Base-by-base conservation (phyloP, 2,888 invertebrate genomes). In the Cryptocheilus praepositus region DNA sequence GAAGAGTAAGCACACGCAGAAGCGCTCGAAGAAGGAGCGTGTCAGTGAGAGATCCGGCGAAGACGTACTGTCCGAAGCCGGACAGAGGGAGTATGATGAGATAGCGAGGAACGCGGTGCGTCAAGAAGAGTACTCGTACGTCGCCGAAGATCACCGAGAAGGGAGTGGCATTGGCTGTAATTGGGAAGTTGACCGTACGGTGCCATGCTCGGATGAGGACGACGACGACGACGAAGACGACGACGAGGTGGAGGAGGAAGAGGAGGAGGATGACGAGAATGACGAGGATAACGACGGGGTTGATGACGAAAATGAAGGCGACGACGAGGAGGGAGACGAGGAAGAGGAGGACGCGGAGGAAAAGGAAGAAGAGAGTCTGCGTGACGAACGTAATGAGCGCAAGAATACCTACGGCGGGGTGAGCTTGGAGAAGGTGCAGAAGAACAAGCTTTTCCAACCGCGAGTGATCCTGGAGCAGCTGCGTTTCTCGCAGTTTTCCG, bases 401-500 rank as follows among this genome's bases (percentile, higher is more conserved):
- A 36, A 44, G 2, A 61, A 61, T 3, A 54, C 58, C 71, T 59
- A 58, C 56, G 69, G 36, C 28, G 66, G 69, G 54, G 70, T n/a
- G 36, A 66, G 84, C 56, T 74, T 87, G 43, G 82, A 86, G 63
- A 81, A 73, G 53, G 70, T 83, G 56, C 80, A 81, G 58, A 84
- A 82, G 44, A 77, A 86, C 76, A 83, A 82, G 67, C 70, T 83
- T 60, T 79, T 88, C n/a, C 88, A 88, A 53, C 88, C 88, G 0
- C 77, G 88, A 60, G 88, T 88, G 0, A 82, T 88, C n/a, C 66
- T 88, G 21, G 88, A 87, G 61, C 87, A 85, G 66, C 67, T 88
- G 36, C 85, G 82, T 46, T 79, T 86, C 22, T 81, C 85, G n/a
- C 83, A 80, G 63, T 66, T 85, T 56, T 79, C 84, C 5, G 73